These are phyloP conservation scores for Omphaloscelis lunosa DNA, from an alignment of 2,888 invertebrate species.

Conservation along the genomic window DNA sequence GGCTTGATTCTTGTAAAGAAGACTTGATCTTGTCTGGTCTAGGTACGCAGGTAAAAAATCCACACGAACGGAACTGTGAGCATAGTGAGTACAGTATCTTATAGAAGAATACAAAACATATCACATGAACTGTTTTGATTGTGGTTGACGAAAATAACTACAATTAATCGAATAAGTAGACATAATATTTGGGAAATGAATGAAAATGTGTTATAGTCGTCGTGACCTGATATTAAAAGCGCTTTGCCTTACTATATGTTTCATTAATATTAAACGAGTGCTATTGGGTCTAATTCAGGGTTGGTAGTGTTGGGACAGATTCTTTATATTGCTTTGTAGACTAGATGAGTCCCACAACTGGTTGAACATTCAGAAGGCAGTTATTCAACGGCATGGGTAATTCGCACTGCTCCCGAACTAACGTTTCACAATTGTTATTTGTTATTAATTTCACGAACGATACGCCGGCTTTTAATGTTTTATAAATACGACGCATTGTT, in stretches of 20 bases:
- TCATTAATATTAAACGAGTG: background rate
- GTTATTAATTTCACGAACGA: slow-evolving; percentile 91
- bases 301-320: background rate
- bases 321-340: slow-evolving; percentile 35
- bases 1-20: background rate
- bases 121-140: background rate
- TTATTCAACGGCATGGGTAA: slow-evolving; percentile 86
- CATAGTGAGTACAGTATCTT: background rate
- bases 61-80: background rate
- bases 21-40: background rate
- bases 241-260: background rate
- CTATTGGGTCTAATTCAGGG: background rate
- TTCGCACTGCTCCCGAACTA: slow-evolving; percentile 89
- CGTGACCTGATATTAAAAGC: background rate
- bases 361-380: slow-evolving; percentile 72
- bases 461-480: slow-evolving; percentile 90
- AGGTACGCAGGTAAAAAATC: background rate
- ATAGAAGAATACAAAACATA: background rate
- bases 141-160: background rate
- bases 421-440: slow-evolving; percentile 91
- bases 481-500: slow-evolving; percentile 91
- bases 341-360: slow-evolving; percentile 59
- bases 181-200: background rate
- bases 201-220: background rate
- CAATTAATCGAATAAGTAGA: background rate